phyloP scores from a whole-genome alignment of 2,888 invertebrate species.

The Phragmatobia fuliginosa region DNA sequence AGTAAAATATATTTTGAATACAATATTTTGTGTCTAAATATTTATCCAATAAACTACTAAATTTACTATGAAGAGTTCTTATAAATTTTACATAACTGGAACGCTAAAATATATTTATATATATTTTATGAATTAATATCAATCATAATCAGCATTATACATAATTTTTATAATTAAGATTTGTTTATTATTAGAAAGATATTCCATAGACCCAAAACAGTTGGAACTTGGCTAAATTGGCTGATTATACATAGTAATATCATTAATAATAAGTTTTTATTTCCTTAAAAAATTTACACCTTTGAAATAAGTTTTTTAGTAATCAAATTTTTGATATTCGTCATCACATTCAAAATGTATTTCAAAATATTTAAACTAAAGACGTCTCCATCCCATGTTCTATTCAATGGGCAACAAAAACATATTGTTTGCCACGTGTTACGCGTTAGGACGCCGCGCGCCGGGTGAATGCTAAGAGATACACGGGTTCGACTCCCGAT shows the following conservation, averaged over 20 bases:
- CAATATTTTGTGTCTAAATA: neutral
- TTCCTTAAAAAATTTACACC: too few species aligned
- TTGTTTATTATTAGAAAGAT: too few species aligned
- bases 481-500: slow-evolving; percentile 66
- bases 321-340: neutral
- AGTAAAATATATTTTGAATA: neutral
- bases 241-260: too few species aligned
- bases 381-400: slow-evolving; percentile 52
- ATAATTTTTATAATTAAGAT: neutral
- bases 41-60: neutral
- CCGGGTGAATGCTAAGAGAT: slow-evolving; percentile 76
- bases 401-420: slow-evolving; percentile 75
- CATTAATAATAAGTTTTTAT: too few species aligned
- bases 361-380: slow-evolving; percentile 1
- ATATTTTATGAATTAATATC: too few species aligned
- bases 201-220: too few species aligned
- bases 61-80: neutral
- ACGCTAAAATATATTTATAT: neutral
- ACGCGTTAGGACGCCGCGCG: slow-evolving; percentile 72
- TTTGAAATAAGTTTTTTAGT: too few species aligned
- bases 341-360: neutral
- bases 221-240: too few species aligned
- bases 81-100: neutral
- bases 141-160: neutral
- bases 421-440: slow-evolving; percentile 85